Base-by-base conservation (phyloP, 2,797 vertebrate species). In the Smutsia temminckii region DNA sequence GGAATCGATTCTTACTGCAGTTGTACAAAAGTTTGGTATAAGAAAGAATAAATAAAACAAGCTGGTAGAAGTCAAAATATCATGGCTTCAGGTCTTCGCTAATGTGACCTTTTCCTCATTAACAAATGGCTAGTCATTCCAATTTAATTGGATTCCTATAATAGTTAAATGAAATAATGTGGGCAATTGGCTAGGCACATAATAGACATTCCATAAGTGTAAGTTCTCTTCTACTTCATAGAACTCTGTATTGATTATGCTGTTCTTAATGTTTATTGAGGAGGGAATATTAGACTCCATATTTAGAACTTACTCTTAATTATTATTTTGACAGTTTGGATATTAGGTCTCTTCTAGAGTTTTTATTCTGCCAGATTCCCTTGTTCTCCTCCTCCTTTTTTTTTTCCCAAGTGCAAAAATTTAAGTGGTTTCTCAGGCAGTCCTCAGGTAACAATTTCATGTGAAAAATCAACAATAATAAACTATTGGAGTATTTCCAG, bases 391-490 rank as follows among this genome's bases (percentile, higher is more conserved):
- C 51, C 17, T 77, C 6, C 27, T 78, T 66, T 69, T 42, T 63
- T 63, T 42, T 20, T 32, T 10, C 14, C 32, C 8, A 21, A 37
- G 13, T 74, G 13, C 20, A 88, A 59, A 61, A 87, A 32, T 84
- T 77, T 66, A 75, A 29, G 55, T 49, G 20, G 23, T 61, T 51
- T 77, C n/a, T 80, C 49, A 61, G 42, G 8, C 17, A 85, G 55
- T 46, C 27, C 16, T 66, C 32, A 14, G 23, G 72, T 88, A 87
- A 95, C 32, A 88, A 66, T 81, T 96, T 75, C 55, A 61, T 51
- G 49, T 94, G 72, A 96, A 87, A 92, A 92, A 66, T 42, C 55
- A 80, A 94, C 63, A 40, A 37, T 85, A 69, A 51, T 66, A 49
- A 94, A 85, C 17, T 89, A 66, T 66, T 51, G 66, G 25, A 71